phyloP scores from a whole-genome alignment of 1,140 invertebrate species.

The Agrypnia vestita region DNA sequence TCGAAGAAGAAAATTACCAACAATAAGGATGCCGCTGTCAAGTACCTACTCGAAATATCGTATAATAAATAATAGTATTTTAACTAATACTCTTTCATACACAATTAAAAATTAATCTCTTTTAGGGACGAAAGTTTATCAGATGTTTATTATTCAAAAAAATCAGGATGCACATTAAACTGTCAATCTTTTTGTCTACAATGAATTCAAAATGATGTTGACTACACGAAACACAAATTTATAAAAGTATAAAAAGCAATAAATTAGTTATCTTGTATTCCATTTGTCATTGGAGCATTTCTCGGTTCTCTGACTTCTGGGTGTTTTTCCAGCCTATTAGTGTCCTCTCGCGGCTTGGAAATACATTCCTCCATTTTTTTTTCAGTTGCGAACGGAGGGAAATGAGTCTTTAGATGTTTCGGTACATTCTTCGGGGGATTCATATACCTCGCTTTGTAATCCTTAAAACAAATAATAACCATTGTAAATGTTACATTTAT shows the following conservation, averaged over 20 bases:
- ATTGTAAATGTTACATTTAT: too few species aligned
- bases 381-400: not conserved
- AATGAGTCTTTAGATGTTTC: slow-evolving; percentile 54
- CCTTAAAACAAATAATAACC: slow-evolving; percentile 47
- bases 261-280: slow-evolving; percentile 1
- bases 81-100: too few species aligned
- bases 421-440: slow-evolving; percentile 43
- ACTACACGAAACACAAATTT: not conserved
- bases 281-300: slow-evolving; percentile 8
- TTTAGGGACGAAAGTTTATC: too few species aligned
- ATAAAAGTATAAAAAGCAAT: not conserved
- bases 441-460: slow-evolving; percentile 57
- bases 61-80: too few species aligned
- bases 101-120: too few species aligned
- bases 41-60: too few species aligned
- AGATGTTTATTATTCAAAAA: too few species aligned
- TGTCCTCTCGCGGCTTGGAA: not conserved
- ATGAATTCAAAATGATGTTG: not conserved
- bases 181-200: not conserved
- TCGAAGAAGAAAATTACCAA: too few species aligned
- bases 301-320: slow-evolving; percentile 9
- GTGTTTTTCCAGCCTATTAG: slow-evolving; percentile 8
- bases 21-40: too few species aligned
- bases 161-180: too few species aligned
- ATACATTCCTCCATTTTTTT: not conserved